Conservation (phyloP, 2,888 invertebrate species). For the Andrena haemorrhoa region DNA sequence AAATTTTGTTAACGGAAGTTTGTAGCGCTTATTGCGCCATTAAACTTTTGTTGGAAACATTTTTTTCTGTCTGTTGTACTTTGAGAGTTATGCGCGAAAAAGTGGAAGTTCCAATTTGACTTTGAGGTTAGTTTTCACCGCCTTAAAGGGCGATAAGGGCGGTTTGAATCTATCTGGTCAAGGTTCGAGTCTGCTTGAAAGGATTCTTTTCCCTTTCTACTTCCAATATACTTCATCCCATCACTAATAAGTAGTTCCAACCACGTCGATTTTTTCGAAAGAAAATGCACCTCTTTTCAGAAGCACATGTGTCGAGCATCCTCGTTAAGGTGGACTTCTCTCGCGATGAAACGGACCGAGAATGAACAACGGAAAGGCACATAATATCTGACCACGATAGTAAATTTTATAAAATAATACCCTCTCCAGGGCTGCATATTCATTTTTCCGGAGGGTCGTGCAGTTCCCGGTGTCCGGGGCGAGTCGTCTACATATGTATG, state of each 20-base stretch:
- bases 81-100: too few relatives aligned
- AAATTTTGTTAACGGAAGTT: too few relatives aligned
- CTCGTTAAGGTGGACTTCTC: conserved; percentile 33
- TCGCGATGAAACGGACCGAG: conserved; percentile 11
- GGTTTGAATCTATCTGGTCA: too few relatives aligned
- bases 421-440: conserved; percentile 77
- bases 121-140: too few relatives aligned
- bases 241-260: neutral
- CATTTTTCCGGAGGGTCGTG: conserved; percentile 78
- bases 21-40: too few relatives aligned
- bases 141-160: too few relatives aligned
- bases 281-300: neutral
- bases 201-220: too few relatives aligned
- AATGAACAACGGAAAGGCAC: conserved; percentile 47
- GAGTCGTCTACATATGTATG: conserved; percentile 80
- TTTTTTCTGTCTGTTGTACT: too few relatives aligned
- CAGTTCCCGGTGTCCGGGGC: conserved; percentile 55
- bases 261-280: neutral
- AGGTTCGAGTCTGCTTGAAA: too few relatives aligned
- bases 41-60: too few relatives aligned
- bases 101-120: too few relatives aligned
- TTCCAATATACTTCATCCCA: too few relatives aligned
- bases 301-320: conserved; percentile 27
- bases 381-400: conserved; percentile 64
- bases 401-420: conserved; percentile 79